Conservation (phyloP, 2,888 invertebrate genomes). For the Megalurothrips usitatus region DNA sequence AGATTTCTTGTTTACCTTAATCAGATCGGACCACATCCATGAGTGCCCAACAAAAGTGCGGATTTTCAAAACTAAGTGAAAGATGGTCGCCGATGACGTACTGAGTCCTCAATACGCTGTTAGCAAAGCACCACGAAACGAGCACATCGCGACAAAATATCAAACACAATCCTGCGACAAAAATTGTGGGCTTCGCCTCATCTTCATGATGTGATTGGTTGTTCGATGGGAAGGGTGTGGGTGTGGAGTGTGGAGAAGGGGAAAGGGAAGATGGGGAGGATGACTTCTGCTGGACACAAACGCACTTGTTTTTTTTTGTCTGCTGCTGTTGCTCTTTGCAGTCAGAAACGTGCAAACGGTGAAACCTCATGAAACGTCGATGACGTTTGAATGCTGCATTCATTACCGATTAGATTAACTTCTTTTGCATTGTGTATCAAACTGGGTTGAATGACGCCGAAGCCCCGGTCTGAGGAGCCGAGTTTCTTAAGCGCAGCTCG, state of each 20-base stretch:
- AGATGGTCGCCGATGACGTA: background rate
- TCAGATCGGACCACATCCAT: background rate
- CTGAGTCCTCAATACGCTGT: background rate
- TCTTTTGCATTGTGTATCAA: too few species aligned
- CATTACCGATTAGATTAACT: too few species aligned
- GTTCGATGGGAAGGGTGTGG: background rate
- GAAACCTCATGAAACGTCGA: background rate
- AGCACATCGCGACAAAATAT: background rate
- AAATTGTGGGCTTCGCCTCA: background rate
- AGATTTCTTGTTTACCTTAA: background rate
- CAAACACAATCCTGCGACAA: background rate
- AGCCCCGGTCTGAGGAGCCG: too few species aligned
- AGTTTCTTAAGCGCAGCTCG: too few species aligned
- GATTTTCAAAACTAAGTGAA: background rate
- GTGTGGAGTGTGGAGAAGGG: background rate
- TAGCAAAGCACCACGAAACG: background rate
- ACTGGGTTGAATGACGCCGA: too few species aligned
- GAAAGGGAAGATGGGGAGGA: background rate
- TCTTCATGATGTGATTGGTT: background rate
- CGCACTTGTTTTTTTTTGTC: background rate
- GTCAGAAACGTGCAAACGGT: background rate
- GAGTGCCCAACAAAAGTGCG: background rate
- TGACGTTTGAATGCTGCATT: background rate
- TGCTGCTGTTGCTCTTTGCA: background rate
- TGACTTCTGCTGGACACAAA: background rate